Evolutionary conservation across 2,113 vertebrate species (phyloP).

Genomic region (Podiceps cristatus): DNA sequence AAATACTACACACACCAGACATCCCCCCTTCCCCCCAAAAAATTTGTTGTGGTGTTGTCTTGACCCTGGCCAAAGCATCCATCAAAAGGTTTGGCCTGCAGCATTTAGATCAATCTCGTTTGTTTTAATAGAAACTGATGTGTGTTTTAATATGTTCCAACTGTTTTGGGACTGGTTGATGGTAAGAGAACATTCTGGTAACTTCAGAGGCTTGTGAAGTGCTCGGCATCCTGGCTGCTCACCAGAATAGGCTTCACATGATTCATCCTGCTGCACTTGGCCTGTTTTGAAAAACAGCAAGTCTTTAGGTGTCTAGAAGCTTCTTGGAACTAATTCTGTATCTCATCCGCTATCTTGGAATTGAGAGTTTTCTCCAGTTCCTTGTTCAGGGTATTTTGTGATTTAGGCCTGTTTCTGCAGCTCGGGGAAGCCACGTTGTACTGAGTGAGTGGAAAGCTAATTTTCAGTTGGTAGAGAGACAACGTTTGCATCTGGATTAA

Average conservation of each 20-base stretch:
- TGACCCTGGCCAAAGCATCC: not conserved
- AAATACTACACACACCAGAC: not conserved
- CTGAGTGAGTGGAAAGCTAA: slow-evolving; percentile 11
- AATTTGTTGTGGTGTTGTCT: not conserved
- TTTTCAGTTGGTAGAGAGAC: slow-evolving; percentile 44
- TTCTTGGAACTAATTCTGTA: not conserved
- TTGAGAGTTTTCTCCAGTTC: not conserved
- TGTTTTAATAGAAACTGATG: not conserved
- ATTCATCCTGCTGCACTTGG: slow-evolving; percentile 11
- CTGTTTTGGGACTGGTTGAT: not conserved
- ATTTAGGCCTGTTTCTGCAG: not conserved
- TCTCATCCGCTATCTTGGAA: not conserved
- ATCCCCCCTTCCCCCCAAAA: too few relatives aligned
- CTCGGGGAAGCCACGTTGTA: not conserved
- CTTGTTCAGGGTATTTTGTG: slow-evolving; percentile 8
- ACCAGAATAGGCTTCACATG: slow-evolving; percentile 31
- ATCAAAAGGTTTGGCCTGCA: not conserved
- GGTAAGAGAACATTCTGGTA: slow-evolving; percentile 45
- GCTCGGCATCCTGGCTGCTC: not conserved
- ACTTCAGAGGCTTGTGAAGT: slow-evolving; percentile 6
- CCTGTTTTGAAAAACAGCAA: slow-evolving; percentile 35
- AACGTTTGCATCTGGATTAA: slow-evolving; percentile 42
- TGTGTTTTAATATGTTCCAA: not conserved
- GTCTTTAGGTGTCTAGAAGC: slow-evolving; percentile 39
- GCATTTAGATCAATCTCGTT: not conserved